Evolutionary conservation across 1,140 invertebrate species (phyloP).

Genomic region (Cydia splendana): DNA sequence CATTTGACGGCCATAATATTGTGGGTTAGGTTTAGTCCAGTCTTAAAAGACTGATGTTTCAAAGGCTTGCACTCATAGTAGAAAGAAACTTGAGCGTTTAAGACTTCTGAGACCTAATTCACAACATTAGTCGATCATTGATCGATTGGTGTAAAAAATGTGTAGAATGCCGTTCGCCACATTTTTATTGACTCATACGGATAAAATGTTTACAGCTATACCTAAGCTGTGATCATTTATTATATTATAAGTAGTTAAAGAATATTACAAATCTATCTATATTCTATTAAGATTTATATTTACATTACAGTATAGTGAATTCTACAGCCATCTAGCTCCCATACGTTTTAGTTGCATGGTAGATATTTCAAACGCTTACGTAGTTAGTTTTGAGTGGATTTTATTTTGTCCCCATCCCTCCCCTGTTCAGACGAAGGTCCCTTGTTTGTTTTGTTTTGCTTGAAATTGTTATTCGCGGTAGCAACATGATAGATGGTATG

Average conservation of each 20-base stretch:
- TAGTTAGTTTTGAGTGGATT: slow-evolving; percentile 45
- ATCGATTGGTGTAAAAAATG: not conserved
- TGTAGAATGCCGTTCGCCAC: not conserved
- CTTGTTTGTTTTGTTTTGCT: slow-evolving; percentile 33
- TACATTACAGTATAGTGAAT: slow-evolving; percentile 50
- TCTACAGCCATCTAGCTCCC: slow-evolving; percentile 68
- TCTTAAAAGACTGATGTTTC: too few relatives aligned
- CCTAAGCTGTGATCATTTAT: not conserved
- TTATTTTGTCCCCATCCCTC: slow-evolving; percentile 41
- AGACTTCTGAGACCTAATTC: too few relatives aligned
- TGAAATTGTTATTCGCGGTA: not conserved
- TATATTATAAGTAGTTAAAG: not conserved
- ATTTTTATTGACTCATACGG: not conserved
- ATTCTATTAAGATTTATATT: not conserved
- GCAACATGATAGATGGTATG: not conserved
- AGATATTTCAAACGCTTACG: slow-evolving; percentile 46
- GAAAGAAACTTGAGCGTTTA: too few relatives aligned
- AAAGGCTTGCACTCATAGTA: too few relatives aligned
- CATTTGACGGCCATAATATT: too few relatives aligned
- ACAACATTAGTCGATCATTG: not conserved
- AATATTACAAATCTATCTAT: not conserved
- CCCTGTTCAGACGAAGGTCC: slow-evolving; percentile 60
- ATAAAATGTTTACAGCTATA: not conserved
- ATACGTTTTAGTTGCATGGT: slow-evolving; percentile 57
- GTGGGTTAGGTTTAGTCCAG: too few relatives aligned